These are phyloP conservation scores for Vanacampus margaritifer DNA, from an alignment of 2,113 vertebrate species.

Conservation along the genomic window DNA sequence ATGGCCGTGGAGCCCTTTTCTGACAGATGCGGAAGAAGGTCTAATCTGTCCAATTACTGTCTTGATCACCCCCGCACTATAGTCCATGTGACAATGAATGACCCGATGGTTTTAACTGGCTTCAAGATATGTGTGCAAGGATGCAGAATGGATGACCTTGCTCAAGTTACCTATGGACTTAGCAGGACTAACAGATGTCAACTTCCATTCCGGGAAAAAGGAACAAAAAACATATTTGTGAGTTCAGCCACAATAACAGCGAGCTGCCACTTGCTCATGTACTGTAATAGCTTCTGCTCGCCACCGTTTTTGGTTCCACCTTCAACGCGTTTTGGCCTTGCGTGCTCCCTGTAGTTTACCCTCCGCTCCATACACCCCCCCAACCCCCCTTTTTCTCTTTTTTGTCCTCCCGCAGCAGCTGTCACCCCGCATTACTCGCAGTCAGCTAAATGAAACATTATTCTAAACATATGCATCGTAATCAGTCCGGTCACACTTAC, in stretches of 20 bases:
- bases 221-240: not conserved
- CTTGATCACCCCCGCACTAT: too few relatives aligned
- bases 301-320: conserved; percentile 78
- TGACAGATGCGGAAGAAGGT: too few relatives aligned
- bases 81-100: too few relatives aligned
- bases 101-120: too few relatives aligned
- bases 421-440: conserved; percentile 99
- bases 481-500: conserved; percentile 99
- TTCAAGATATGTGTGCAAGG: too few relatives aligned
- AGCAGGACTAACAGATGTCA: not conserved
- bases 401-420: conserved; percentile 99
- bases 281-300: not conserved
- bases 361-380: not conserved
- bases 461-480: conserved; percentile 99
- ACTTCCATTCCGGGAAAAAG: not conserved
- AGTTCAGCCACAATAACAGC: not conserved
- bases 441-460: conserved; percentile 99
- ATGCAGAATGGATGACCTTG: too few relatives aligned
- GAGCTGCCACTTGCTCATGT: not conserved
- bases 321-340: conserved; percentile 97
- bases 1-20: too few relatives aligned
- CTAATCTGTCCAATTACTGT: too few relatives aligned
- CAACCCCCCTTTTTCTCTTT: conserved; percentile 65
- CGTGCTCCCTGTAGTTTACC: conserved; percentile 95
- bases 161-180: too few relatives aligned